A percentile compares a stretch with the other conserved stretches of the same genome.
Conservation (phyloP, 2,888 invertebrate genomes). For the Ectobius pallidus region DNA sequence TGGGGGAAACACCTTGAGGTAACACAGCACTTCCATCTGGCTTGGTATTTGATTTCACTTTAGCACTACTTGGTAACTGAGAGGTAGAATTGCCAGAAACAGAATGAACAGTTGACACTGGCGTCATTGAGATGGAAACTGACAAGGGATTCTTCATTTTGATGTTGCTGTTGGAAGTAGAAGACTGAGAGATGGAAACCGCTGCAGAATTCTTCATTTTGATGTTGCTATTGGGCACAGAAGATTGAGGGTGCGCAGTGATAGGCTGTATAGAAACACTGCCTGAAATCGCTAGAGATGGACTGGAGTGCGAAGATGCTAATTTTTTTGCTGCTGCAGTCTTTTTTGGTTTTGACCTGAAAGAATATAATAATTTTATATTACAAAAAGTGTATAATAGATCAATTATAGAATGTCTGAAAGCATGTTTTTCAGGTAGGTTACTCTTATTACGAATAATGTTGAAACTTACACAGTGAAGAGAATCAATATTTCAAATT, state of each 20-base stretch:
- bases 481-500: too few species aligned
- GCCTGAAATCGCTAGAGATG: background rate
- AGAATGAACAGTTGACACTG: background rate
- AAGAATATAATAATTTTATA: background rate
- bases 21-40: constrained; percentile 8
- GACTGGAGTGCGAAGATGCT: background rate
- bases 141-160: constrained; percentile 12
- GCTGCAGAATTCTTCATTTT: constrained; percentile 14
- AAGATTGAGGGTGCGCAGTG: constrained; percentile 14
- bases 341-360: constrained; percentile 13
- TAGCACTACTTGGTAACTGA: constrained; percentile 11
- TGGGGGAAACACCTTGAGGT: constrained; percentile 1
- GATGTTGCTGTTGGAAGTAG: constrained; percentile 7
- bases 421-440: too few species aligned
- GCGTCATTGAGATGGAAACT: constrained; percentile 20
- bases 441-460: too few species aligned
- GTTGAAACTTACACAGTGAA: too few species aligned
- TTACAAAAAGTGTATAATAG: too few species aligned
- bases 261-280: background rate
- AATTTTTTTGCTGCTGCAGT: background rate
- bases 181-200: constrained; percentile 18
- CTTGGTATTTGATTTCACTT: background rate
- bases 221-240: constrained; percentile 1
- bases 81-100: background rate
- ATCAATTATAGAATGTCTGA: too few species aligned